Conservation (phyloP, 2,797 vertebrate genomes). For the Arnoldichthys spilopterus region DNA sequence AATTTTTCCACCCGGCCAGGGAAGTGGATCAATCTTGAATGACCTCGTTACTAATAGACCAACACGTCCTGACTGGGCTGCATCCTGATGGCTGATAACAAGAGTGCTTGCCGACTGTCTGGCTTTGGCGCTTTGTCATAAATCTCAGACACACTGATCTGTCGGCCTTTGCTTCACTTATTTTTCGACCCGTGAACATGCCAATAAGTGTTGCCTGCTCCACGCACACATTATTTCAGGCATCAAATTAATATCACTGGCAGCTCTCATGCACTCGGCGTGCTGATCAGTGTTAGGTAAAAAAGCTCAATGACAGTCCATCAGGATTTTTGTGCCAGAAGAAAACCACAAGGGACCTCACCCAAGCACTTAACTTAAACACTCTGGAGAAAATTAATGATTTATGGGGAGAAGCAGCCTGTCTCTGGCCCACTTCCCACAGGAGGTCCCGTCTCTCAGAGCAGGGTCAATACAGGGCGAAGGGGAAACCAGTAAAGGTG, state of each 20-base stretch:
- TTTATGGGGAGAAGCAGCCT: slow-evolving; percentile 58
- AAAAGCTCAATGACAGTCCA: slow-evolving; percentile 35
- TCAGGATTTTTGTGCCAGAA: background rate
- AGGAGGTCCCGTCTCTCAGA: slow-evolving; percentile 40
- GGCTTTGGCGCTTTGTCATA: slow-evolving; percentile 16
- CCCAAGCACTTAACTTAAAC: slow-evolving; percentile 40
- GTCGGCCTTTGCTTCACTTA: slow-evolving; percentile 8
- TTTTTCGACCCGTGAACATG: slow-evolving; percentile 25
- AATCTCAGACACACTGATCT: slow-evolving; percentile 14
- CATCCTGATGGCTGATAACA: slow-evolving; percentile 25
- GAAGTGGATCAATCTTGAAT: slow-evolving; percentile 37
- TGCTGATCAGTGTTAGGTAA: slow-evolving; percentile 16
- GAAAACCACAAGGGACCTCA: slow-evolving; percentile 25
- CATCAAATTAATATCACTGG: slow-evolving; percentile 23
- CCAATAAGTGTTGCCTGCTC: slow-evolving; percentile 10
- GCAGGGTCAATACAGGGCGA: slow-evolving; percentile 58
- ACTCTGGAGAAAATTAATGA: slow-evolving; percentile 60
- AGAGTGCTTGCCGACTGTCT: slow-evolving; percentile 7
- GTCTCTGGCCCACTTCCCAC: slow-evolving; percentile 25
- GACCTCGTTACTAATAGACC: slow-evolving; percentile 19
- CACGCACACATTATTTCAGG: slow-evolving; percentile 1
- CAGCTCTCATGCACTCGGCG: slow-evolving; percentile 12
- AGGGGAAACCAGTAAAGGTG: slow-evolving; percentile 38
- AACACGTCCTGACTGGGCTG: slow-evolving; percentile 6
- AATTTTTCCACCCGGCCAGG: background rate